Evolutionary conservation across 2,113 vertebrate species (phyloP).

Genomic region (Sclerurus mexicanus): DNA sequence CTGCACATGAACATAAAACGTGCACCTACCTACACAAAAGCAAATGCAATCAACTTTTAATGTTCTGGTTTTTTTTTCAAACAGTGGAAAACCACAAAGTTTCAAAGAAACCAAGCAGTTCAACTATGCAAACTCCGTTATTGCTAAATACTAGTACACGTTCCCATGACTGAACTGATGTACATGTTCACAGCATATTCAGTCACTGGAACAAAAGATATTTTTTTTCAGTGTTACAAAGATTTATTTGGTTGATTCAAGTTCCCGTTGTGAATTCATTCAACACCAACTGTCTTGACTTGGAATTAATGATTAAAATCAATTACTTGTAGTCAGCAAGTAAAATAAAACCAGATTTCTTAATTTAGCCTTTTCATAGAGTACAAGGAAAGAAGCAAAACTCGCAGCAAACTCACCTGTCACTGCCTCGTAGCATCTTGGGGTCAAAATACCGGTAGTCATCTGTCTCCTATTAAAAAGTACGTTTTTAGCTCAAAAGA

Average conservation of each 20-base stretch:
- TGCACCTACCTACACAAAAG: not conserved
- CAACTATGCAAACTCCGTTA: not conserved
- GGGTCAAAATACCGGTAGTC: slow-evolving; percentile 98
- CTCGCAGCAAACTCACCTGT: slow-evolving; percentile 80
- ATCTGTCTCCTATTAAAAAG: slow-evolving; percentile 88
- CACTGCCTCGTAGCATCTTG: slow-evolving; percentile 95
- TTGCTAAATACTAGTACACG: not conserved
- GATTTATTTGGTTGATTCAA: not conserved
- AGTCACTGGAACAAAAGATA: not conserved
- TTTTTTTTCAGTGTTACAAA: not conserved
- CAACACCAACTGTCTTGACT: not conserved
- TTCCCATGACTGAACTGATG: not conserved
- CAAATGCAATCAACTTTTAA: not conserved
- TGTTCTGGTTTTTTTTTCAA: not conserved
- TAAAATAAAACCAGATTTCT: not conserved
- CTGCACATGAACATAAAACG: not conserved
- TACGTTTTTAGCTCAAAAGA: not conserved
- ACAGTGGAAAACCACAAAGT: not conserved
- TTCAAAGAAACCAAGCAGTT: not conserved
- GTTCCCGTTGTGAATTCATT: not conserved
- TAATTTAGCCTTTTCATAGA: not conserved
- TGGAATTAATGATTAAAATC: not conserved
- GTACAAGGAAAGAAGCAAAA: not conserved
- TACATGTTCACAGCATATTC: not conserved
- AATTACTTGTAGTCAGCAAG: not conserved